Percentiles rank a stretch among this genome's conserved stretches.
Evolutionary conservation across 2,113 vertebrate genomes (phyloP).

Genomic region (Pithys albifrons): DNA sequence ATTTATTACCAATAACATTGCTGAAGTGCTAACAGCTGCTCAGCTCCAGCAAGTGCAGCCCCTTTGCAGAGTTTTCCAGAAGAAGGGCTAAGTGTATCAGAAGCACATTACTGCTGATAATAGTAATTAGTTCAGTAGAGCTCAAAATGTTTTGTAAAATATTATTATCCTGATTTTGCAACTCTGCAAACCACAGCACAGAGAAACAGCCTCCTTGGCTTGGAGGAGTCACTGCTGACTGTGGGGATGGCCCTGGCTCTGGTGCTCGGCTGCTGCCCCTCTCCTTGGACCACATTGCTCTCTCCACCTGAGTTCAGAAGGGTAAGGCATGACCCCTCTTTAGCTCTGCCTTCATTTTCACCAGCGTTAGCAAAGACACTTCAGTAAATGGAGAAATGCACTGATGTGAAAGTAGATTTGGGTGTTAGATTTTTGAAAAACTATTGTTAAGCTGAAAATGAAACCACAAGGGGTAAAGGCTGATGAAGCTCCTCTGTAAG

Average conservation of each 20-base stretch:
- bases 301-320: not conserved
- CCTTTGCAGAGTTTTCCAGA: constrained; percentile 64
- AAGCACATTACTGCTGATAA: constrained; percentile 32
- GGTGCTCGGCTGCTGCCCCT: not conserved
- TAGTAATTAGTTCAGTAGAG: constrained; percentile 60
- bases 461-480: not conserved
- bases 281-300: not conserved
- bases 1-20: not conserved
- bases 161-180: constrained; percentile 18
- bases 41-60: constrained; percentile 41
- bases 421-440: constrained; percentile 24
- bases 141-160: constrained; percentile 50
- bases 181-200: not conserved
- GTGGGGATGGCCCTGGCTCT: not conserved
- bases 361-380: not conserved
- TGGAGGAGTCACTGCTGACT: not conserved
- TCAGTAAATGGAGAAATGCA: not conserved
- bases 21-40: constrained; percentile 59
- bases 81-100: constrained; percentile 37
- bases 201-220: not conserved
- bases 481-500: constrained; percentile 26
- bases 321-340: not conserved
- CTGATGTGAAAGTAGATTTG: constrained; percentile 8
- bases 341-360: not conserved
- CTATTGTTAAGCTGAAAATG: constrained; percentile 33